Conservation (phyloP, 2,113 vertebrate genomes). For the Neopipo cinnamomea region DNA sequence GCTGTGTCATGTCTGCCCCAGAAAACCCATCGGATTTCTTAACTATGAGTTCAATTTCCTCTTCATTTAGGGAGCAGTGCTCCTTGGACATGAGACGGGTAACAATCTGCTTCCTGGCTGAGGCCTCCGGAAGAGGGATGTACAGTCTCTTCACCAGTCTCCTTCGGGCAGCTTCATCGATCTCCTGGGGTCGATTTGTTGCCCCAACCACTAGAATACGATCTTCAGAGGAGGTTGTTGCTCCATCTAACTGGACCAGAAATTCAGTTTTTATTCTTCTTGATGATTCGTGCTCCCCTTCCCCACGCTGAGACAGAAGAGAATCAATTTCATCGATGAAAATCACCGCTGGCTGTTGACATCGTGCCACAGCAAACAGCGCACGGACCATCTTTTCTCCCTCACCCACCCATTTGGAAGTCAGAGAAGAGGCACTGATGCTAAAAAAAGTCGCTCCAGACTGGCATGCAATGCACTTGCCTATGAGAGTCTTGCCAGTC, state of each 20-base stretch:
- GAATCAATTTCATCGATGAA: constrained; percentile 98
- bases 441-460: constrained; percentile 97
- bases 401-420: constrained; percentile 97
- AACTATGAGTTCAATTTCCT: constrained; percentile 81
- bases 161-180: constrained; percentile 92
- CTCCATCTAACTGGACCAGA: constrained; percentile 94
- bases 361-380: constrained; percentile 88
- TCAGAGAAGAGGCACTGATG: constrained; percentile 95
- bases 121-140: constrained; percentile 88
- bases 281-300: constrained; percentile 94
- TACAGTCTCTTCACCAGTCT: constrained; percentile 91
- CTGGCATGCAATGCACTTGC: constrained; percentile 95
- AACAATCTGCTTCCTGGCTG: constrained; percentile 88
- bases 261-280: constrained; percentile 97
- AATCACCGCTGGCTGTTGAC: constrained; percentile 94
- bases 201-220: constrained; percentile 94
- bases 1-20: constrained; percentile 94
- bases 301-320: constrained; percentile 89
- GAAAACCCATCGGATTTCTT: constrained; percentile 84
- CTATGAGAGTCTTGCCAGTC: constrained; percentile 96
- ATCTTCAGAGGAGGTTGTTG: constrained; percentile 89
- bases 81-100: constrained; percentile 83
- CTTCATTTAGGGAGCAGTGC: constrained; percentile 77
- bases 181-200: constrained; percentile 95
- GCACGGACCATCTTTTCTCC: constrained; percentile 98